phyloP scores from a whole-genome alignment of 2,888 invertebrate genomes.

The Noctua comes region DNA sequence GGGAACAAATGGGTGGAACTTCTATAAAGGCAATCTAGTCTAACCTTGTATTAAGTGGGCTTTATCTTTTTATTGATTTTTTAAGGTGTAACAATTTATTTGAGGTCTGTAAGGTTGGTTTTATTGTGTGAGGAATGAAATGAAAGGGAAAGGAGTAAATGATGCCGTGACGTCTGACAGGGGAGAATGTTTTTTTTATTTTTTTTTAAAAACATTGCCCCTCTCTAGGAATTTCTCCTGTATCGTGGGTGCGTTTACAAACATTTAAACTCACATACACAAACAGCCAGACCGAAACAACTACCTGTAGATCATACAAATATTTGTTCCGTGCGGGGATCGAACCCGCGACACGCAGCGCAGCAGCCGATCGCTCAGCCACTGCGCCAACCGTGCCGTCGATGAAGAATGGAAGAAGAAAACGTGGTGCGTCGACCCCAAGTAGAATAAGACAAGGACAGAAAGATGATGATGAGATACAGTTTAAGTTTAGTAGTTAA shows the following conservation, averaged over 20 bases:
- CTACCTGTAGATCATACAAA: too few relatives aligned
- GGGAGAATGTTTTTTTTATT: too few relatives aligned
- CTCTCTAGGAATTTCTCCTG: too few relatives aligned
- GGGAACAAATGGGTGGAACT: slow-evolving; percentile 48
- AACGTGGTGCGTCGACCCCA: not conserved
- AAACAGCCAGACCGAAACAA: too few relatives aligned
- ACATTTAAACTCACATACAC: too few relatives aligned
- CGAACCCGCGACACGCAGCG: too few relatives aligned
- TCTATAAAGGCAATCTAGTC: slow-evolving; percentile 49
- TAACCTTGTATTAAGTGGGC: slow-evolving; percentile 47
- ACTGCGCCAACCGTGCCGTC: too few relatives aligned
- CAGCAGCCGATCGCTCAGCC: too few relatives aligned
- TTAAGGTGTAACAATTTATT: slow-evolving; percentile 18
- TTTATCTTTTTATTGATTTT: slow-evolving; percentile 44
- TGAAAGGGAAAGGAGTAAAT: not conserved
- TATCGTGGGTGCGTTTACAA: too few relatives aligned
- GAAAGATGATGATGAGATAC: not conserved
- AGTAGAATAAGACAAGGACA: not conserved
- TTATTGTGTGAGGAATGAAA: not conserved
- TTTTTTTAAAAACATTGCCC: too few relatives aligned
- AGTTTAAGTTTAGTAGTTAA: not conserved
- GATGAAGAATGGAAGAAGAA: not conserved
- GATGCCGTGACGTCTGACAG: not conserved
- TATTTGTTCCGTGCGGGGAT: too few relatives aligned
- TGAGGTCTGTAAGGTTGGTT: not conserved